Evolutionary conservation across 2,888 invertebrate genomes (phyloP).

Genomic region (Exephanes ischioxanthus): DNA sequence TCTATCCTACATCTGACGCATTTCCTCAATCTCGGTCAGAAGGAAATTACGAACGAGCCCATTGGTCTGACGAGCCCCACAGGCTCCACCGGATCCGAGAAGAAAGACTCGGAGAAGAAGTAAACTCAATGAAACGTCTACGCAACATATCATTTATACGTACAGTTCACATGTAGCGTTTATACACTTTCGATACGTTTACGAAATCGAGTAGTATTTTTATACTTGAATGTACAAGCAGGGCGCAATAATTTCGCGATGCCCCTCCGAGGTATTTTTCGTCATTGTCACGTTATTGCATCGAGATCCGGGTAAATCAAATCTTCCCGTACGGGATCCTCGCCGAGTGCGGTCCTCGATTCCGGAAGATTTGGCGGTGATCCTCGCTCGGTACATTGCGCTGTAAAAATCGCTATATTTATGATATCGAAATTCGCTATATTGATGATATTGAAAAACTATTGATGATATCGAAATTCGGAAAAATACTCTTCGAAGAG

Average conservation of each 20-base stretch:
- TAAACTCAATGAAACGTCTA: conserved; percentile 5
- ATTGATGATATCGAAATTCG: too few relatives aligned
- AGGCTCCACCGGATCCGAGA: conserved; percentile 40
- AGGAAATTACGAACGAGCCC: conserved; percentile 51
- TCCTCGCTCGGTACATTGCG: too few relatives aligned
- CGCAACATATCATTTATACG: neutral
- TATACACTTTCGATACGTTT: conserved; percentile 62
- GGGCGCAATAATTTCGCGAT: neutral
- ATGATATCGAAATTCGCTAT: too few relatives aligned
- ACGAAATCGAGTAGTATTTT: conserved; percentile 19
- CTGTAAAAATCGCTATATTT: too few relatives aligned
- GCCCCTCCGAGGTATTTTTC: neutral
- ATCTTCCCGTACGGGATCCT: too few relatives aligned
- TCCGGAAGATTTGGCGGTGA: too few relatives aligned
- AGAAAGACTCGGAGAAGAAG: conserved; percentile 61
- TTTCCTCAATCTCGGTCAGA: conserved; percentile 75
- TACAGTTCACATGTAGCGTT: conserved; percentile 57
- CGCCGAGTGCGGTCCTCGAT: too few relatives aligned
- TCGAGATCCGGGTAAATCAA: neutral
- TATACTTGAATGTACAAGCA: conserved; percentile 5
- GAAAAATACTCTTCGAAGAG: too few relatives aligned
- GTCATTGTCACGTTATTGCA: conserved; percentile 5
- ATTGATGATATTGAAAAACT: too few relatives aligned
- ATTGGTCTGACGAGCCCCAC: conserved; percentile 25
- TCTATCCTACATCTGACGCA: conserved; percentile 82